Evolutionary conservation across 2,113 vertebrate genomes (phyloP), one percentile per base, ranked within the genome.

Genomic region (Scopus umbretta): DNA sequence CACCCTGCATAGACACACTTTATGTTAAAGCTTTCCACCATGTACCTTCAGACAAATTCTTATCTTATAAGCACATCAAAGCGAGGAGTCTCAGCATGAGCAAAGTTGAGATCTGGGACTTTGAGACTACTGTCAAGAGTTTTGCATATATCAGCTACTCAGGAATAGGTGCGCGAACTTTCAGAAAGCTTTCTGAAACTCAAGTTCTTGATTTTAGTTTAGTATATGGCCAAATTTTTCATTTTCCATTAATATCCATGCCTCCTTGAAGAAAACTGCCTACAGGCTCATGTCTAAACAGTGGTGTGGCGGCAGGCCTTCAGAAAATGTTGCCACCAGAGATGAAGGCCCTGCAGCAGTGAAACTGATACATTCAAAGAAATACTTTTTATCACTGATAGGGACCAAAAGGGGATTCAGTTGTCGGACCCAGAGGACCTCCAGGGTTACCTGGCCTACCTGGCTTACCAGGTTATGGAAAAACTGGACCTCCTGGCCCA

Each of bases 341-440:
- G 17, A 38, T 26, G 34, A 66, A 42, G 38, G 16, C 15, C 26
- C 34, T 61, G 34, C 22, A 92, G 16, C 38, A 61, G 5, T 30
- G 47, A 78, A 66, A 86, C 13, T 1, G 23, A 34, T 50, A 42
- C 13, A 45, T 40, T 87, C 12, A 78, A 70, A 34, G 3, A 80
- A 82, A 78, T 66, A n/a, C 10, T 52, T 80, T 87, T 93, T 36
- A 10, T 81, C n/a, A 38, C 61, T 95, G 74, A 94, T 94, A 99
- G 99, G 99, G 99, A 36, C 99, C 98, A 78, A 99, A 99, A 98
- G 99, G 99, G 29, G 98, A 99, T 49, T 96, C 99, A 3, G 38
- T 99, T 36, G 18, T 98, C 0, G 99, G 99, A 20, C 99, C 98
- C 25, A 98, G 98, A 83, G 99, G 99, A 15, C 98, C 93, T 40